Evolutionary conservation across 1,140 invertebrate species (phyloP).

Genomic region (Asbolus verrucosus): DNA sequence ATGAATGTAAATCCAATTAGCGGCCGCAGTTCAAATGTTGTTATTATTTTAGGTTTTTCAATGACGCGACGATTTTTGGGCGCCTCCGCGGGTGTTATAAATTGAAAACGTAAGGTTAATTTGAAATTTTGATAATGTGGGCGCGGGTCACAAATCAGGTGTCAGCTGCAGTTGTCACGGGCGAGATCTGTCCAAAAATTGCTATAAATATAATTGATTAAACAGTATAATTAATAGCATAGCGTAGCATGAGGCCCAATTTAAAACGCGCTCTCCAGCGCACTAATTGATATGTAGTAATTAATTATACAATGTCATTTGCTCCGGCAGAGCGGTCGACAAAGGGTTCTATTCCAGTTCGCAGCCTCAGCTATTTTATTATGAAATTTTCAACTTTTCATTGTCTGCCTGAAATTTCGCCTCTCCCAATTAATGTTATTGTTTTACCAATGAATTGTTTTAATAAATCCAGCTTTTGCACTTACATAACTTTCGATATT

Average conservation of each 20-base stretch:
- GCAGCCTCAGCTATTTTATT: slow-evolving; percentile 58
- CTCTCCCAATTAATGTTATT: slow-evolving; percentile 44
- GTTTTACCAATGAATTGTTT: slow-evolving; percentile 36
- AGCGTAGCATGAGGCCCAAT: slow-evolving; percentile 54
- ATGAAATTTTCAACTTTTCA: slow-evolving; percentile 58
- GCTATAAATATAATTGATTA: slow-evolving; percentile 57
- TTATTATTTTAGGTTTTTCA: neutral
- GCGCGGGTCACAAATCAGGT: slow-evolving; percentile 34
- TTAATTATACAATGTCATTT: slow-evolving; percentile 61
- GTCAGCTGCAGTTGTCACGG: slow-evolving; percentile 36
- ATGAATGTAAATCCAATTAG: slow-evolving; percentile 33
- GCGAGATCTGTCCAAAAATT: slow-evolving; percentile 50
- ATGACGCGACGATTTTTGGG: slow-evolving; percentile 6
- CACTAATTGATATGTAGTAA: slow-evolving; percentile 62
- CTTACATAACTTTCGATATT: slow-evolving; percentile 21
- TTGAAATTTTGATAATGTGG: slow-evolving; percentile 38
- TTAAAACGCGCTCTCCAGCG: slow-evolving; percentile 58
- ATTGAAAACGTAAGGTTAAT: slow-evolving; percentile 36
- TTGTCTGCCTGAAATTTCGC: slow-evolving; percentile 42
- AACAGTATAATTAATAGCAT: slow-evolving; percentile 58
- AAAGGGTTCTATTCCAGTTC: slow-evolving; percentile 53
- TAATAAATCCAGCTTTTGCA: slow-evolving; percentile 36
- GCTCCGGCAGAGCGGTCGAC: slow-evolving; percentile 48
- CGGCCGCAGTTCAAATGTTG: slow-evolving; percentile 3
- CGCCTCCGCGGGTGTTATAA: slow-evolving; percentile 17